phyloP scores from a whole-genome alignment of 2,113 vertebrate species.

The Oncorhynchus gorbuscha region DNA sequence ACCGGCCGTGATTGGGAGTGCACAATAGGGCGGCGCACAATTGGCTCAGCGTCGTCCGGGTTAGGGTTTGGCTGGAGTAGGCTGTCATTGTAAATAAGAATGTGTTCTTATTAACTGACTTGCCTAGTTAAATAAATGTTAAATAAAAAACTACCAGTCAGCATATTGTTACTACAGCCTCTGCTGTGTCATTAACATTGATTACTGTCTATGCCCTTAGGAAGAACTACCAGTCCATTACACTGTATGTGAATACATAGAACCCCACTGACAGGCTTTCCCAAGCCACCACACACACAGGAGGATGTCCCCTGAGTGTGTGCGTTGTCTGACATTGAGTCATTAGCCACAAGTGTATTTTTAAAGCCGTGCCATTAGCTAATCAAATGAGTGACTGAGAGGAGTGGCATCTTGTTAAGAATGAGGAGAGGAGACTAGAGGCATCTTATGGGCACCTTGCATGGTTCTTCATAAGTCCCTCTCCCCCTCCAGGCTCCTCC shows the following conservation, averaged over 20 bases:
- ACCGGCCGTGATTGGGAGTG: too few relatives aligned
- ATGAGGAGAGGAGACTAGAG: constrained; percentile 37
- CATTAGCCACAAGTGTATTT: constrained; percentile 51
- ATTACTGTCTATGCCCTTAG: too few relatives aligned
- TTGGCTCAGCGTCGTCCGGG: too few relatives aligned
- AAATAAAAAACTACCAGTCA: neutral
- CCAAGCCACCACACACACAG: neutral
- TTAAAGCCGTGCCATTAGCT: constrained; percentile 47
- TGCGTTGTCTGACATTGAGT: constrained; percentile 22
- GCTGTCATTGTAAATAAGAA: too few relatives aligned
- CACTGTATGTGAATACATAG: neutral
- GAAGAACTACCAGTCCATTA: too few relatives aligned
- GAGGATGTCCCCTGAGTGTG: neutral
- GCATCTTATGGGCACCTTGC: constrained; percentile 39
- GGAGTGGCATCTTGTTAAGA: constrained; percentile 43
- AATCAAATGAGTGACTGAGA: constrained; percentile 53
- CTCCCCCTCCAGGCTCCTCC: neutral
- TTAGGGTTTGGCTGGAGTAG: too few relatives aligned
- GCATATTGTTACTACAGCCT: constrained; percentile 16
- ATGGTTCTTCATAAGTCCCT: neutral
- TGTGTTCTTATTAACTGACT: too few relatives aligned
- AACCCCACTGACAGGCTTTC: neutral
- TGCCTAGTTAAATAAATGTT: too few relatives aligned
- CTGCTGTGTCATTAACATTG: neutral
- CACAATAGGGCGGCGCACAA: too few relatives aligned